Evolutionary conservation across 2,888 invertebrate genomes (phyloP), one percentile per base, ranked within the genome.

Genomic region (Papilio elwesi): DNA sequence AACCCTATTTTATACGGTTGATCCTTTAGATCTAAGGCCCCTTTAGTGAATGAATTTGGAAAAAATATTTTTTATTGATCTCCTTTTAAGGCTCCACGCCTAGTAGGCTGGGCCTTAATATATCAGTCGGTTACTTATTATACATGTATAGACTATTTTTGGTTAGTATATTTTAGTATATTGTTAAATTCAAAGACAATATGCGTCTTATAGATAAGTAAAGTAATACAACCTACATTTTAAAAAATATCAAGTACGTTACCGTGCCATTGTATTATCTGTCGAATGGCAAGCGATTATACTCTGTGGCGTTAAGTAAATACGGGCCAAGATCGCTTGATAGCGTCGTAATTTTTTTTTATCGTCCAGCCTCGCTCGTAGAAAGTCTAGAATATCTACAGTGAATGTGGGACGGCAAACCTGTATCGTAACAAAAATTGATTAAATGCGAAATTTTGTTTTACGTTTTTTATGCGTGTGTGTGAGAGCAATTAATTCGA

Each of bases 351-450:
- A 51, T n/a, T 16, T 59, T 52, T 59, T 66, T 53, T 16, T 71
- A 67, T 62, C 66, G 16, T 13, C 11, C 57, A 52, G 26, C 52
- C 52, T 52, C 26, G 48, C 49, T 52, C 36, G 62, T 66, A 67
- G 71, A 71, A 71, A 71, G 71, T 67, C 71, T 71, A 71, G 66
- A 67, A 71, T 62, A 51, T 59, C 49, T 51, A 66, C 43, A 51
- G n/a, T 13, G 52, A 67, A 71, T 51, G 52, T 71, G 52, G 71
- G 43, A 67, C 71, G 9, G 51, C 51, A 16, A 71, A 71, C 66
- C 62, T 66, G 59, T 71, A 57, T 36, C 52, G 63, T 57, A 43
- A 71, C 66, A 55, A 65, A 66, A 71, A 67, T 36, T 51, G 66
- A 71, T 67, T 67, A 67, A 71, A 59, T 13, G 49, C 49, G 38